phyloP scores from a whole-genome alignment of 2,888 invertebrate species.

The Diarsia mendica region DNA sequence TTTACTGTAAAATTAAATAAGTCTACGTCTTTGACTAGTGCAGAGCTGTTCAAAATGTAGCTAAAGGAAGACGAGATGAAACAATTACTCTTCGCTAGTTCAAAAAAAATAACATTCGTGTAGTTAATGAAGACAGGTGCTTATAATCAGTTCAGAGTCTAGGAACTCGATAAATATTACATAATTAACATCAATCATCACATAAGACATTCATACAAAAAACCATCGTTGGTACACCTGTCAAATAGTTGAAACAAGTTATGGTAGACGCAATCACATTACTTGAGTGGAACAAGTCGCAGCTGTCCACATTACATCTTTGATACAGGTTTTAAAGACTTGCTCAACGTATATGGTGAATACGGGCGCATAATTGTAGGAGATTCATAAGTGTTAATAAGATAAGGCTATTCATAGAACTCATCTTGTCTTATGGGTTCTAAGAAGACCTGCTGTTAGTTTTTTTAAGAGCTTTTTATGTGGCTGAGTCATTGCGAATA shows the following conservation, averaged over 20 bases:
- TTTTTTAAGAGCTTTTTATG: slow-evolving; percentile 27
- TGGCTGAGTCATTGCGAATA: slow-evolving; percentile 42
- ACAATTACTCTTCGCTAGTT: neutral
- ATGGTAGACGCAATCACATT: slow-evolving; percentile 67
- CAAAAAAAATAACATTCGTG: neutral
- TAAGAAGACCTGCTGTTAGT: slow-evolving; percentile 17
- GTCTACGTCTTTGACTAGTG: neutral
- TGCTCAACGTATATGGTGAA: slow-evolving; percentile 49
- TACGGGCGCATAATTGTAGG: slow-evolving; percentile 54
- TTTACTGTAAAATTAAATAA: neutral
- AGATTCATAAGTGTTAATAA: slow-evolving; percentile 58
- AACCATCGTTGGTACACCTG: slow-evolving; percentile 58
- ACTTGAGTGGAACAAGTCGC: slow-evolving; percentile 45
- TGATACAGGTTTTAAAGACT: slow-evolving; percentile 61
- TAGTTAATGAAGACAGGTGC: slow-evolving; percentile 19
- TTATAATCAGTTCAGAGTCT: slow-evolving; percentile 16
- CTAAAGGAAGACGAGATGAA: neutral
- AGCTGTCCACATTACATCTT: slow-evolving; percentile 51
- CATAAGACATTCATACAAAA: slow-evolving; percentile 43
- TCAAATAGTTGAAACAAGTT: slow-evolving; percentile 57
- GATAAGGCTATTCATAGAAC: slow-evolving; percentile 53
- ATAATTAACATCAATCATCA: slow-evolving; percentile 45
- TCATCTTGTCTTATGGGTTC: slow-evolving; percentile 39
- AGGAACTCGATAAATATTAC: slow-evolving; percentile 29
- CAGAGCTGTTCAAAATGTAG: neutral